Evolutionary conservation across 2,113 vertebrate species (phyloP), one percentile per base, ranked within the genome.

Genomic region (Cettia cetti): DNA sequence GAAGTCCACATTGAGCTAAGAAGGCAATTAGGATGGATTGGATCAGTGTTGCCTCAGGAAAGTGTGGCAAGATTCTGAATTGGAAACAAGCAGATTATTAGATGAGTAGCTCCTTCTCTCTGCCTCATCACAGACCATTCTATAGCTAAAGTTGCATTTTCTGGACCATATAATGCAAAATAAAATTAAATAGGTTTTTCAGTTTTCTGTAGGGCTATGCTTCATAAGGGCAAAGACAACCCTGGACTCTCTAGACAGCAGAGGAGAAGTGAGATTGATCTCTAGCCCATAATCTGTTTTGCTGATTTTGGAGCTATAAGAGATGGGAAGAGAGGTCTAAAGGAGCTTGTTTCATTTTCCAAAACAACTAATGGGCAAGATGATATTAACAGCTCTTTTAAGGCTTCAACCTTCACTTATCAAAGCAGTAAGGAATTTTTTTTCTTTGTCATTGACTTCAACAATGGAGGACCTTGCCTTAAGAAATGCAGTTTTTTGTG

Each of bases 11-110:
- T 22, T 1, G 1, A 91, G 49, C 45, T 76, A 53, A 82, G 82
- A 86, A 92, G 84, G 89, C 91, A 95, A 72, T 82, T 94, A 94
- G 74, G 45, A 70, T 14, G 81, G 82, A 94, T 82, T 87, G 74
- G 89, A 95, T 92, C 49, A 37, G 57, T 40, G 60, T 20, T 86
- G 68, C 89, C 82, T 90, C 60, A 37, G 76, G 56, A 94, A 96
- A 90, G 61, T 13, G 0, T 50, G 45, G 70, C 54, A 88, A 72
- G 63, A 39, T 53, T 92, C 72, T 88, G 80, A 94, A 93, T 66
- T 81, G 76, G 59, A 66, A 90, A 65, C 50, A 81, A 69, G 60
- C 30, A 81, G 26, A 49, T 79, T 71, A 79, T 78, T 69, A 79
- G 65, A 85, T 42, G 31, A 95, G 83, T 45, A 87, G 26, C 53